phyloP scores from a whole-genome alignment of 2,113 vertebrate genomes.

The Mus pahari region DNA sequence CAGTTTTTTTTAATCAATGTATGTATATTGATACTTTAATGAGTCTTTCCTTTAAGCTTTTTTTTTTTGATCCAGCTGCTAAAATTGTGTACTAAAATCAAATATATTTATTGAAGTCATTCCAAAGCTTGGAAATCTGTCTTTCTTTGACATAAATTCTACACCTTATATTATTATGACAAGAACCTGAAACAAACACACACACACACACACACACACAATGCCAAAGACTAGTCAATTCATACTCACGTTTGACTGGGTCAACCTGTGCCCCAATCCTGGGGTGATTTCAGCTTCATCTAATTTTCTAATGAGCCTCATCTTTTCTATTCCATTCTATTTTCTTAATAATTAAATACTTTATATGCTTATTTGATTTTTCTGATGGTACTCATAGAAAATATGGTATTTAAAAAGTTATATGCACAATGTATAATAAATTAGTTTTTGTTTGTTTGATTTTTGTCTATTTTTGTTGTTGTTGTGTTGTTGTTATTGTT shows the following conservation, averaged over 20 bases:
- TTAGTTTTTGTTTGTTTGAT: not conserved
- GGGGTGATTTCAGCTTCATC: not conserved
- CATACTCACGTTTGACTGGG: not conserved
- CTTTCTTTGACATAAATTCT: not conserved
- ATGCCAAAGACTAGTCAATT: fast-evolving
- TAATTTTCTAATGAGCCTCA: not conserved
- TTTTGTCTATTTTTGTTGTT: not conserved
- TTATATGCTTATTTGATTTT: not conserved
- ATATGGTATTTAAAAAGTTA: not conserved
- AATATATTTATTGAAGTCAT: not conserved
- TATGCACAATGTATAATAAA: not conserved
- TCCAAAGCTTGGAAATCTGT: not conserved
- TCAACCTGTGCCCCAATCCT: not conserved
- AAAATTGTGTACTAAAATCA: not conserved
- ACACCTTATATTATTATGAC: fast-evolving
- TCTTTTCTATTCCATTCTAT: not conserved
- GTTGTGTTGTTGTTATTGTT: no score
- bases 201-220: fast-evolving
- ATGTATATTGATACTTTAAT: not conserved
- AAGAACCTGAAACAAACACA: not conserved
- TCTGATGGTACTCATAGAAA: not conserved
- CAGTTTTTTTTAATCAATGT: not conserved
- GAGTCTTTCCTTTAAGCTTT: not conserved
- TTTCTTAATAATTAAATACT: not conserved
- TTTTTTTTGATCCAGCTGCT: not conserved